These are phyloP conservation scores for Camponotus fellah DNA, from an alignment of 2,888 invertebrate species.

Conservation along the genomic window DNA sequence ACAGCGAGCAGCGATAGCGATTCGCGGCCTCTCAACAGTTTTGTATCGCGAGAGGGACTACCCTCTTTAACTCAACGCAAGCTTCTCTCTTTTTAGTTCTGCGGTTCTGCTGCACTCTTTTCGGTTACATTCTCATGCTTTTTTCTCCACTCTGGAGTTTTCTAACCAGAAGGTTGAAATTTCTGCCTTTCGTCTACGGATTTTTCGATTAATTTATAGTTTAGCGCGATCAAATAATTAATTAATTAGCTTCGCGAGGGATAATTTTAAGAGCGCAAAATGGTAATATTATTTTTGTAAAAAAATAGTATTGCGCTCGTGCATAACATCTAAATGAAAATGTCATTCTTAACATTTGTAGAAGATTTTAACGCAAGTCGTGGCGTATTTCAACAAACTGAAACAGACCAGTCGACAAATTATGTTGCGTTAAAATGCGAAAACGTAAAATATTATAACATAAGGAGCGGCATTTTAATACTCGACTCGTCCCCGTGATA, in stretches of 20 bases:
- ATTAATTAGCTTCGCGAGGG: background rate
- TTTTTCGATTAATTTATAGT: background rate
- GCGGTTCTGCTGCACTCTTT: too few relatives aligned
- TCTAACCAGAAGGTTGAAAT: background rate
- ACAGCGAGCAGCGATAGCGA: slow-evolving; percentile 74
- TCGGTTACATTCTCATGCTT: background rate
- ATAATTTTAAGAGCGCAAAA: background rate
- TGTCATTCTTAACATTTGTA: background rate
- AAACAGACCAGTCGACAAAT: background rate
- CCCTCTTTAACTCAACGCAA: slow-evolving; percentile 9
- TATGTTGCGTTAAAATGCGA: background rate
- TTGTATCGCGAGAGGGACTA: slow-evolving; percentile 45
- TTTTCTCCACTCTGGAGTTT: background rate
- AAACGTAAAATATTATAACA: slow-evolving; percentile 6
- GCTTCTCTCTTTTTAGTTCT: background rate
- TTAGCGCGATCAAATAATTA: background rate
- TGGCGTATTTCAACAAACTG: slow-evolving; percentile 1
- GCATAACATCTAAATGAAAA: background rate
- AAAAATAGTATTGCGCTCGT: background rate
- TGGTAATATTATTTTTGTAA: background rate
- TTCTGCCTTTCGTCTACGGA: background rate
- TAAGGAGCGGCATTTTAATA: slow-evolving; percentile 12
- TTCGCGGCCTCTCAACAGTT: slow-evolving; percentile 68
- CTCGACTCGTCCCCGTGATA: slow-evolving; percentile 4
- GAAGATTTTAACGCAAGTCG: background rate